Conservation (phyloP, 2,797 vertebrate species). For the Fringilla coelebs region DNA sequence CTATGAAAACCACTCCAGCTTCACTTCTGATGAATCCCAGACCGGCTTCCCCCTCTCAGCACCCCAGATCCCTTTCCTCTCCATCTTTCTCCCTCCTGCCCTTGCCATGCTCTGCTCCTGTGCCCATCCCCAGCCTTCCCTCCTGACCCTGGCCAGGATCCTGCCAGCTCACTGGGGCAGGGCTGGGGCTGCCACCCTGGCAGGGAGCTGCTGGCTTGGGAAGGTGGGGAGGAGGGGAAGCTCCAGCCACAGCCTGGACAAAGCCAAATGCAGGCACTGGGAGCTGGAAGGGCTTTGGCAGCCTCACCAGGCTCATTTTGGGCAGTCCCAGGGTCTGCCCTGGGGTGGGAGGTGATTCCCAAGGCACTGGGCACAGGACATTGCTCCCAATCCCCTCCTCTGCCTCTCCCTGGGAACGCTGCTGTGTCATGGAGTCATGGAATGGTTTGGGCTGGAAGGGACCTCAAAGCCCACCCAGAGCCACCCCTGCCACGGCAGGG, state of each 20-base stretch:
- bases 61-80: background rate
- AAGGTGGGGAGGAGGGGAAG: background rate
- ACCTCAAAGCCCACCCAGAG: fast-evolving
- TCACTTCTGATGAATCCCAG: background rate
- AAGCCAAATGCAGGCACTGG: background rate
- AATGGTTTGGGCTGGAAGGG: background rate
- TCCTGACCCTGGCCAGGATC: fast-evolving
- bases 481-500: background rate
- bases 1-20: background rate
- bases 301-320: background rate
- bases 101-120: background rate
- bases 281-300: background rate
- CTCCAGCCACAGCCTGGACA: background rate
- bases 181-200: background rate
- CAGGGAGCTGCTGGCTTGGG: background rate
- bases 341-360: background rate
- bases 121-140: background rate
- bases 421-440: background rate
- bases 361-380: background rate
- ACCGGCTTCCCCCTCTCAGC: background rate
- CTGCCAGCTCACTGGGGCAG: background rate
- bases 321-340: background rate
- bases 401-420: background rate
- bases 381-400: background rate
- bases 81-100: background rate